Base-by-base conservation (phyloP, 1,140 invertebrate genomes). In the Spodoptera litura region DNA sequence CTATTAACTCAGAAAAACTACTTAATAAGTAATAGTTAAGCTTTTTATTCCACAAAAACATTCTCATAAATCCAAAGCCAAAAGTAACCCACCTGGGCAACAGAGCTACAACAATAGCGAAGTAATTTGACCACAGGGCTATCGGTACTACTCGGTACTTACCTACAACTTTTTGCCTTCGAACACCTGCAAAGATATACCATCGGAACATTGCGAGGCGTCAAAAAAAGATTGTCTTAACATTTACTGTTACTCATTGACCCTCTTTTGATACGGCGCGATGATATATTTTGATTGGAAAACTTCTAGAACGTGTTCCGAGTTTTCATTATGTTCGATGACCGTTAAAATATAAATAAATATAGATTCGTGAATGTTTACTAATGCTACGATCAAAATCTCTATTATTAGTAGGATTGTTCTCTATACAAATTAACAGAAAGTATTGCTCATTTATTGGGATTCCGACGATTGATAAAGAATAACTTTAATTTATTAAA, bases 261-360 rank as follows among this genome's bases (percentile, higher is more conserved):
- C 62, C 62, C 62, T 10, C 38, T 51, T 66, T 66, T 49, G 13
- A 51, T 66, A 12, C 59, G 59, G 25, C 56, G 12, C 38, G 62
- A 66, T 66, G 62, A 66, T 66, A 66, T 66, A 66, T 66, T 66
- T 66, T 66, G 62, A 66, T 66, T 66, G 62, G 62, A 51, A 66
- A 66, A 66, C 62, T 58, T 27, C 20, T 31, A 35, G 9, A 62
- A 62, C 35, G 31, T 62, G 15, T 62, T 62, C 38, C 31, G 53
- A 56, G 59, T 62, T 62, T 62, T 62, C 59, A 62, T 62, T 62
- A 62, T 62, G 38, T 62, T 62, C 44, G 31, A 62, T 62, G 35
- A 35, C 12, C 2, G 6, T 13, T 15, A 9, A 35, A 61, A 44
- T 13, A 62, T 62, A 13, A 15, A 44, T 62, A 62, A 59, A 56